Percentiles rank a stretch among this genome's conserved stretches.
Conservation (phyloP, 1,140 invertebrate genomes). For the Glomeris maerens region DNA sequence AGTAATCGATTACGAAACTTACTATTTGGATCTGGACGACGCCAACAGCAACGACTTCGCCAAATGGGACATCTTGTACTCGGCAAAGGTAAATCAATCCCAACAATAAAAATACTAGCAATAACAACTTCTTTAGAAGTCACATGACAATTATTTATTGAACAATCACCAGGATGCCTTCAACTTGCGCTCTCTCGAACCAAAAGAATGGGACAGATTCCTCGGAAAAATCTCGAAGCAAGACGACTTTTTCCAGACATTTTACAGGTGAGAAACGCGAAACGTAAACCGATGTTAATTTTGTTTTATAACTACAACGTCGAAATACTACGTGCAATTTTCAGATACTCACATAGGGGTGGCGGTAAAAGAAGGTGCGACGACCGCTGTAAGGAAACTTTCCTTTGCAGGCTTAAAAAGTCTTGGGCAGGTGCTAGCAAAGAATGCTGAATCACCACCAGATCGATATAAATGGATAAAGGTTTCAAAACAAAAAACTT, state of each 20-base stretch:
- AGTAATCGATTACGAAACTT: constrained; percentile 86
- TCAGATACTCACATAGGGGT: not conserved
- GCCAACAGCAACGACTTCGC: constrained; percentile 77
- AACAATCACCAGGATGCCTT: constrained; percentile 46
- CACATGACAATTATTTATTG: not conserved
- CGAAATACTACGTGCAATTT: not conserved
- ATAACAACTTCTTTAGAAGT: not conserved
- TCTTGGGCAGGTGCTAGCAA: not conserved
- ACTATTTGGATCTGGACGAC: constrained; percentile 86
- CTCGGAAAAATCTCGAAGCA: constrained; percentile 69
- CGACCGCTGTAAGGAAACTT: not conserved
- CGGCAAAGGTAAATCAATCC: constrained; percentile 34
- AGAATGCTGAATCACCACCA: constrained; percentile 1
- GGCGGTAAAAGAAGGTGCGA: not conserved
- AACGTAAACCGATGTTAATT: not conserved
- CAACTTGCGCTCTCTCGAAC: constrained; percentile 60
- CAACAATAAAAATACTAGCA: not conserved
- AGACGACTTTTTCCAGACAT: constrained; percentile 67
- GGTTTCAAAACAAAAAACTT: no score
- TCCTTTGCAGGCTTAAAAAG: not conserved
- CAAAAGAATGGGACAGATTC: constrained; percentile 70
- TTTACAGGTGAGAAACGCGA: constrained; percentile 56
- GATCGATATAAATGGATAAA: no score
- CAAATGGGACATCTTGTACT: constrained; percentile 78
- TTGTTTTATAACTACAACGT: not conserved